Evolutionary conservation across 2,888 invertebrate species (phyloP).

Genomic region (Chironomus riparius): DNA sequence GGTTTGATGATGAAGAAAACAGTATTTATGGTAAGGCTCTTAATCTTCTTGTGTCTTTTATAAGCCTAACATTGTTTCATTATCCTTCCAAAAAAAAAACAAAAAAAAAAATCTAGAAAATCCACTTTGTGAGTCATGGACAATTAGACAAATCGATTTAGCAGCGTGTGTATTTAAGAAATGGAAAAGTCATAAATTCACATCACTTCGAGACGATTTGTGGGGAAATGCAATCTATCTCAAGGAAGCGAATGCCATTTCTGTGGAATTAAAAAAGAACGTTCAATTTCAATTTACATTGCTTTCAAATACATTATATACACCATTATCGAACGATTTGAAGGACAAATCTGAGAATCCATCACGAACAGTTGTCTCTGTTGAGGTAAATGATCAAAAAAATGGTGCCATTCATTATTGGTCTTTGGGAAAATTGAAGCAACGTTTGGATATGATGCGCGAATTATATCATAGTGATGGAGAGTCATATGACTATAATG

Average conservation of each 20-base stretch:
- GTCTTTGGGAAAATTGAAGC: constrained; percentile 97
- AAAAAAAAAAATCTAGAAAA: constrained; percentile 78
- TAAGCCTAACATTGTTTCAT: background rate
- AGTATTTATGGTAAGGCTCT: constrained; percentile 64
- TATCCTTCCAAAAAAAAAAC: constrained; percentile 10
- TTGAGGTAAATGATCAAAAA: constrained; percentile 97
- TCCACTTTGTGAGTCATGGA: constrained; percentile 94
- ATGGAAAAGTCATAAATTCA: constrained; percentile 99
- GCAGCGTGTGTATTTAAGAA: constrained; percentile 95
- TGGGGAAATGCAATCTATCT: constrained; percentile 99
- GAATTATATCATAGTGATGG: constrained; percentile 99
- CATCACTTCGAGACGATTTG: constrained; percentile 94
- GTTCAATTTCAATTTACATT: constrained; percentile 99
- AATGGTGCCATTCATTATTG: constrained; percentile 99
- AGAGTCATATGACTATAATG: constrained; percentile 91
- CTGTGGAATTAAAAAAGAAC: constrained; percentile 97
- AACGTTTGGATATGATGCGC: constrained; percentile 96
- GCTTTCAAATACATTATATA: constrained; percentile 94
- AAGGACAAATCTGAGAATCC: constrained; percentile 47
- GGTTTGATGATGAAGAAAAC: constrained; percentile 60
- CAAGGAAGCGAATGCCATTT: constrained; percentile 99
- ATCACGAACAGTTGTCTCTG: constrained; percentile 89
- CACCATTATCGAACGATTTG: constrained; percentile 87
- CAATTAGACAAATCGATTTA: constrained; percentile 86
- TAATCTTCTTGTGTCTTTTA: background rate